A percentile compares a stretch with the other conserved stretches of the same genome.
phyloP scores from a whole-genome alignment of 35 echinoderm and acorn worm genomes.

The Ophiothrix spiculata region DNA sequence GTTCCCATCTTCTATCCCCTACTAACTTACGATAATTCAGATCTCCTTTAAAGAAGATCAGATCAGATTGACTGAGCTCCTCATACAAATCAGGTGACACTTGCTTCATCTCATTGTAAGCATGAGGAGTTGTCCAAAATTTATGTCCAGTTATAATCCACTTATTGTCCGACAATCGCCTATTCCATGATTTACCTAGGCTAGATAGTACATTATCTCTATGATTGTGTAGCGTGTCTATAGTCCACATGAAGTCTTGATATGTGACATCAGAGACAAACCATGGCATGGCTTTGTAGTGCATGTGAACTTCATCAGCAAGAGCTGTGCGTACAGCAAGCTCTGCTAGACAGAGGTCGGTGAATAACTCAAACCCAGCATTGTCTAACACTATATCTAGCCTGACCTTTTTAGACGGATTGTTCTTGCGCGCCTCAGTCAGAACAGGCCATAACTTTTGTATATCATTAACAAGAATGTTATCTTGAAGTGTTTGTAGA shows the following conservation, averaged over 20 bases:
- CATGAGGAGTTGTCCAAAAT: conserved; percentile 91
- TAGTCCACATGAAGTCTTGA: conserved; percentile 75
- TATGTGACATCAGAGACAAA: conserved; percentile 87
- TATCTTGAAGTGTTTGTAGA: conserved; percentile 41
- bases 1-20: conserved; percentile 74
- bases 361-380: conserved; percentile 92
- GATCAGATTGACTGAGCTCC: conserved; percentile 65
- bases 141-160: conserved; percentile 66
- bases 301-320: conserved; percentile 58
- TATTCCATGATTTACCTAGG: conserved; percentile 50
- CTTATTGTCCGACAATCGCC: conserved; percentile 21
- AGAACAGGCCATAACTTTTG: conserved; percentile 53
- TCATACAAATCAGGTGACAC: conserved; percentile 69
- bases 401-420: conserved; percentile 27
- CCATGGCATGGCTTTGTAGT: conserved; percentile 96
- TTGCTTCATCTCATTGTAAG: conserved; percentile 66
- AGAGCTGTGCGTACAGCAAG: conserved; percentile 37
- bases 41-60: conserved; percentile 89
- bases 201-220: conserved; percentile 25
- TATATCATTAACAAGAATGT: conserved; percentile 78
- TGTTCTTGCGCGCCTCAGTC: neutral
- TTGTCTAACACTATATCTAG: conserved; percentile 92
- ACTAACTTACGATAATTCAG: conserved; percentile 97
- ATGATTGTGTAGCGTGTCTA: conserved; percentile 37
- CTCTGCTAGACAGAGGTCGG: conserved; percentile 88